phyloP scores from a whole-genome alignment of 2,797 vertebrate species.

The Bucorvus abyssinicus region DNA sequence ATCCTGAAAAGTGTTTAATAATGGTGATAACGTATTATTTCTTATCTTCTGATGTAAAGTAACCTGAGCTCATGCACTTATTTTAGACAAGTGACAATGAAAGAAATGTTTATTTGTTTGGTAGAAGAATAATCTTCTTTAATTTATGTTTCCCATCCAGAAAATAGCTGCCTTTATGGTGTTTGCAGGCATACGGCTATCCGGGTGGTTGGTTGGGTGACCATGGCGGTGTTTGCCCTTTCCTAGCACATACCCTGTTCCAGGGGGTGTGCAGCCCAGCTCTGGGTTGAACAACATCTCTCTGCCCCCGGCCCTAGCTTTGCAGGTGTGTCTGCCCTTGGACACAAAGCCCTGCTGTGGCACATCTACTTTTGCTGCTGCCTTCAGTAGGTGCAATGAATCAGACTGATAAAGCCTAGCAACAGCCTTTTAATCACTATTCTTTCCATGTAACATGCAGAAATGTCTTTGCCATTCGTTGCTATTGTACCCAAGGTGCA shows the following conservation, averaged over 20 bases:
- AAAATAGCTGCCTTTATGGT: background rate
- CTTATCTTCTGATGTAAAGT: background rate
- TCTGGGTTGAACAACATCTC: background rate
- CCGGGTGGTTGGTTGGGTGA: background rate
- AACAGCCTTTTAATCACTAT: background rate
- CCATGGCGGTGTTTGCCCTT: background rate
- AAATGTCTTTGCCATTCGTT: background rate
- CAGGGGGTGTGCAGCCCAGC: background rate
- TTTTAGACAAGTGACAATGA: background rate
- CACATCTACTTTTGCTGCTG: background rate
- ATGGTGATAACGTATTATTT: background rate
- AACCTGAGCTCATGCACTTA: background rate
- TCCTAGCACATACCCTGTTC: rapidly evolving
- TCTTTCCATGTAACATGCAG: background rate
- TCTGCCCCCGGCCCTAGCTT: background rate
- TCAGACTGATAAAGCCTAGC: background rate
- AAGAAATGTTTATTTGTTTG: background rate
- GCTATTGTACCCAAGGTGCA: background rate
- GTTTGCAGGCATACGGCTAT: background rate
- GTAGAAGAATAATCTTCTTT: background rate
- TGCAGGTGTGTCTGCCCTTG: background rate
- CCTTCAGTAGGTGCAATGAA: background rate
- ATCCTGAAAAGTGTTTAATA: background rate
- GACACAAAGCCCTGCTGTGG: background rate
- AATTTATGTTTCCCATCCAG: background rate